Conservation (phyloP, 2,113 vertebrate species). For the Phrynosoma blainvillii region DNA sequence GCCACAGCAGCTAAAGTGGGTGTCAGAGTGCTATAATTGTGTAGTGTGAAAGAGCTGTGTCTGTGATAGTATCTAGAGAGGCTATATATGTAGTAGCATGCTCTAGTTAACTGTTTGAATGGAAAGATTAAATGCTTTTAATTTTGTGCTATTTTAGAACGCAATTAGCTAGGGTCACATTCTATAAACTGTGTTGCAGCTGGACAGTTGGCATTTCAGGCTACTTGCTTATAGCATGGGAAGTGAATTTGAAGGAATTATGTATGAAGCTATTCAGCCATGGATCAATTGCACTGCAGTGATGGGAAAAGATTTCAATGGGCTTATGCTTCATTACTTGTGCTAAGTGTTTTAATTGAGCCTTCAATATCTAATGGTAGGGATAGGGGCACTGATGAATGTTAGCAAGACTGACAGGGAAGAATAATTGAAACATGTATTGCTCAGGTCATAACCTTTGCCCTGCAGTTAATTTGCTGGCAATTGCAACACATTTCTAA, state of each 20-base stretch:
- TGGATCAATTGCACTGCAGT: constrained; percentile 44
- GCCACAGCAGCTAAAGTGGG: too few species aligned
- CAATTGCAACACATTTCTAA: accelerated
- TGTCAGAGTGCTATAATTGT: too few species aligned
- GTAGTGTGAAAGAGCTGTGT: not conserved
- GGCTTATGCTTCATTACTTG: constrained; percentile 61
- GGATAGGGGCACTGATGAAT: not conserved
- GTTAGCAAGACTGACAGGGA: not conserved
- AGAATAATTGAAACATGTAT: not conserved
- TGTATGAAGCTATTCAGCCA: not conserved
- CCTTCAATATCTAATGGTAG: constrained; percentile 28
- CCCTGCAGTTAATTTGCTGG: not conserved
- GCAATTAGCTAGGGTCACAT: not conserved
- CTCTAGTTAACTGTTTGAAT: constrained; percentile 2
- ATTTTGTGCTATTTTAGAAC: constrained; percentile 8
- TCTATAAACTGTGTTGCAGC: constrained; percentile 23
- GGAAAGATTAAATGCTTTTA: not conserved
- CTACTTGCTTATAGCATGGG: constrained; percentile 19
- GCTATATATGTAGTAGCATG: not conserved
- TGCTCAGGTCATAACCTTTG: not conserved
- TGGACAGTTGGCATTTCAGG: constrained; percentile 53
- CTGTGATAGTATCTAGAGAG: constrained; percentile 19
- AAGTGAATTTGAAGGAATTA: constrained; percentile 40
- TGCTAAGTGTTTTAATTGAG: constrained; percentile 32
- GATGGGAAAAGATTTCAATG: constrained; percentile 43